Percentiles rank a stretch among this genome's conserved stretches.
These are phyloP conservation scores for Astropecten irregularis DNA, from an alignment of 53 echinoderm and acorn worm genomes.

Conservation along the genomic window DNA sequence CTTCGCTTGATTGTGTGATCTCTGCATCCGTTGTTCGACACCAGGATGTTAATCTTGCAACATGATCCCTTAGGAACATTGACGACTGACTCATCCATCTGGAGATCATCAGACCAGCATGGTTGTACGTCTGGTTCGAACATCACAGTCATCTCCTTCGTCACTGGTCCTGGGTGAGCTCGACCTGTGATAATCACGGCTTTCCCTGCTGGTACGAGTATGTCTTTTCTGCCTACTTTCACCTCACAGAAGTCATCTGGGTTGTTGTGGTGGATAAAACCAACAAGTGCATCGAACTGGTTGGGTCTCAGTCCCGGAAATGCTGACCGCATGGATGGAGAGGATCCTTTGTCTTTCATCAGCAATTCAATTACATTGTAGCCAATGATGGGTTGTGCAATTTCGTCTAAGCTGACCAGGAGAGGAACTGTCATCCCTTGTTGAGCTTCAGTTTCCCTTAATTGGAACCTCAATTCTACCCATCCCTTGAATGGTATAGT, in stretches of 20 bases:
- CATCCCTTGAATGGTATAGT: conserved; percentile 62
- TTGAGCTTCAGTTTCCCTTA: background rate
- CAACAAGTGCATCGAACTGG: background rate
- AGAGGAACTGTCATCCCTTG: conserved; percentile 53
- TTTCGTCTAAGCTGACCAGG: conserved; percentile 37
- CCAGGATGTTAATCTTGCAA: conserved; percentile 13
- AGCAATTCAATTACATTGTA: conserved; percentile 71
- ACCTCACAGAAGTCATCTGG: background rate
- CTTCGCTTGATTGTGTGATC: conserved; percentile 8
- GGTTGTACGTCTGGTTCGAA: conserved; percentile 20
- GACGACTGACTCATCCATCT: conserved; percentile 10
- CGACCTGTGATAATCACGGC: conserved; percentile 3
- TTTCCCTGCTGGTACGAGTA: conserved; percentile 11
- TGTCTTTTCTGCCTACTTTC: conserved; percentile 2
- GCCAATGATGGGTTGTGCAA: conserved; percentile 66
- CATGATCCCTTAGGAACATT: background rate
- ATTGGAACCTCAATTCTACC: background rate
- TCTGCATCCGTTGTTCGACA: conserved; percentile 9
- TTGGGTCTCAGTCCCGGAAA: background rate
- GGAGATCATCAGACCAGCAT: conserved; percentile 12
- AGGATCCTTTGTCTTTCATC: no score
- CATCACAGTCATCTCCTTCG: background rate
- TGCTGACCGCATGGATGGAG: no score
- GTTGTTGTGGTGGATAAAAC: background rate
- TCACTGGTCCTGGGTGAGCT: background rate